phyloP scores from a whole-genome alignment of 2,888 invertebrate species.

The Acanthosepion lycidas region DNA sequence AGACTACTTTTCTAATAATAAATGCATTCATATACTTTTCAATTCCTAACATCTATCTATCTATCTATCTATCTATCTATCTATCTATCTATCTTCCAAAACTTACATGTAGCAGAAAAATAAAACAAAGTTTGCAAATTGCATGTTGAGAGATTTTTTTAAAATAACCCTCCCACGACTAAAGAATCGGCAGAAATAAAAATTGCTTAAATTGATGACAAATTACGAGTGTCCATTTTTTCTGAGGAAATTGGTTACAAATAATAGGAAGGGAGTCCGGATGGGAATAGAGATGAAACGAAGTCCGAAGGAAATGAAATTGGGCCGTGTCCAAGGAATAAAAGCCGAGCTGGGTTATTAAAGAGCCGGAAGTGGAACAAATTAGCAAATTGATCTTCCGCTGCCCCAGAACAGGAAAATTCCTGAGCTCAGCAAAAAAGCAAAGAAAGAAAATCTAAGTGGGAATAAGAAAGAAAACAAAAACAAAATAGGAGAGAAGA shows the following conservation, averaged over 20 bases:
- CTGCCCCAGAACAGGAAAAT: constrained; percentile 21
- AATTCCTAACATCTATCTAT: no score
- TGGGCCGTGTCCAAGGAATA: constrained; percentile 4
- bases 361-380: constrained; percentile 33
- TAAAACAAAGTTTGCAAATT: background rate
- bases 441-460: background rate
- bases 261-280: constrained; percentile 18
- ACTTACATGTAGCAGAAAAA: no score
- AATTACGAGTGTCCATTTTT: background rate
- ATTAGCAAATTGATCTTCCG: constrained; percentile 9
- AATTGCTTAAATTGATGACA: constrained; percentile 6
- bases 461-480: background rate
- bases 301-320: constrained; percentile 33
- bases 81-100: no score
- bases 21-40: no score
- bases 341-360: background rate
- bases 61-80: no score
- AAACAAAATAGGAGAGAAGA: background rate
- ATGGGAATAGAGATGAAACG: background rate
- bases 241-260: constrained; percentile 21
- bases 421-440: background rate
- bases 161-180: background rate
- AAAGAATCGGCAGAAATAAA: background rate
- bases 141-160: background rate
- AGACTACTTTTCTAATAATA: no score